Percentiles rank a stretch among this genome's conserved stretches.
These are phyloP conservation scores for Pocillopora verrucosa DNA, from an alignment of 64 coral and sea anemone genomes.

Conservation along the genomic window DNA sequence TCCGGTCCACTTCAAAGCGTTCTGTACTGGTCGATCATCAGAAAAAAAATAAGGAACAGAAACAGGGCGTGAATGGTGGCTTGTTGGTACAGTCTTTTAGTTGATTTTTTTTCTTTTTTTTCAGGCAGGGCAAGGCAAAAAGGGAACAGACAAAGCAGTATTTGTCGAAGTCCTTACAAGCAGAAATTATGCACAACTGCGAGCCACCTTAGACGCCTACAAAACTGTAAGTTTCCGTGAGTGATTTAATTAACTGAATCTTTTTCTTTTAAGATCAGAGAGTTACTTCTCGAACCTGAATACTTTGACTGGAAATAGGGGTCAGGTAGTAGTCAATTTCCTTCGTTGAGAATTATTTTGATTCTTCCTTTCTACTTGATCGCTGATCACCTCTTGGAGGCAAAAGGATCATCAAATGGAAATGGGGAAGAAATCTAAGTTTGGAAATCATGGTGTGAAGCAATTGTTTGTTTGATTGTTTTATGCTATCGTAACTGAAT, in stretches of 20 bases:
- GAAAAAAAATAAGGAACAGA: too few relatives aligned
- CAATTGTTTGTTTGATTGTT: not conserved
- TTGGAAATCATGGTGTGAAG: not conserved
- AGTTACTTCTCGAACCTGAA: too few relatives aligned
- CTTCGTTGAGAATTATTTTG: too few relatives aligned
- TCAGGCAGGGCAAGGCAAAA: constrained; percentile 59
- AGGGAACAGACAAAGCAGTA: constrained; percentile 60
- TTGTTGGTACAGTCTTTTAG: too few relatives aligned
- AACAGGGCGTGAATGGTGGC: too few relatives aligned
- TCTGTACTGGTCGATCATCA: too few relatives aligned
- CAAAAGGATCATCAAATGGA: too few relatives aligned
- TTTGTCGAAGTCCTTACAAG: constrained; percentile 61
- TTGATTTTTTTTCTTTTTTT: not conserved
- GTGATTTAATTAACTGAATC: not conserved
- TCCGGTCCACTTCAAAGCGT: too few relatives aligned
- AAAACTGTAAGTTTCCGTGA: constrained; percentile 45
- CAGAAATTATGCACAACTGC: constrained; percentile 32
- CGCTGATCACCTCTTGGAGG: too few relatives aligned
- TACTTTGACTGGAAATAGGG: too few relatives aligned
- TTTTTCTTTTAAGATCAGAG: not conserved
- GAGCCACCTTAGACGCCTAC: constrained; percentile 63
- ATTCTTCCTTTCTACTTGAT: too few relatives aligned
- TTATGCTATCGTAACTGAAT: not conserved
- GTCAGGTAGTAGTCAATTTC: too few relatives aligned
- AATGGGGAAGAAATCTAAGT: not conserved